Base-by-base conservation (phyloP, 2,797 vertebrate genomes). In the Catamblyrhynchus diadema region DNA sequence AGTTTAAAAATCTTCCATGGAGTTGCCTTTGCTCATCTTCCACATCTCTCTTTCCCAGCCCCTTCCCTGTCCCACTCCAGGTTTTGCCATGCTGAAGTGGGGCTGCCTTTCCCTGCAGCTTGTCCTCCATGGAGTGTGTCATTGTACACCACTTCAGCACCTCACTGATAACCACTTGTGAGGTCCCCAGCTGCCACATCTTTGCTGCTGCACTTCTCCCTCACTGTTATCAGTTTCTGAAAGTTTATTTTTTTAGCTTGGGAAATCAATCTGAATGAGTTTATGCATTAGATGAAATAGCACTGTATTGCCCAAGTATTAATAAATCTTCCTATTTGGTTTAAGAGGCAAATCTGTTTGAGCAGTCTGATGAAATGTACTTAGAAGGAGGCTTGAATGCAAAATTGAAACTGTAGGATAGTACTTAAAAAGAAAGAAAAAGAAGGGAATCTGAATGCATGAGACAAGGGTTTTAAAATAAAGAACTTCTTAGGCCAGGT, bases 261-360 rank as follows among this genome's bases (percentile, higher is more conserved):
- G 54, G 35, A 91, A 80, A 94, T 87, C 37, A 79, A 18, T 79
- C 50, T 47, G 44, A 65, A 41, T 3, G 71, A 72, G 64, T 79
- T 94, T 90, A 72, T 0, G 4, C 44, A 66, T 44, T 14, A 73
- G 56, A 80, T 59, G 44, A 77, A 90, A 59, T 2, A 13, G 5
- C 48, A 33, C 16, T 66, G 7, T 24, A 27, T 75, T 50, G 20
- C 17, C 16, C 23, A 54, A 72, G 10, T 32, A 42, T 74, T 78
- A 81, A 74, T 77, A n/a, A n/a, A 74, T 73, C 70, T 69, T 87
- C 23, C 28, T 86, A 20, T 77, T 90, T 70, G 28, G 5, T 78
- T 85, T 77, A 65, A 87, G 61, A 70, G 48, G 8, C 33, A 93
- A 61, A 85, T 54, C 48, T 86, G 6, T 87, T 86, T 81, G 92